Evolutionary conservation across 2,113 vertebrate species (phyloP), one percentile per base, ranked within the genome.

Genomic region (Forbesichthys agassizii): DNA sequence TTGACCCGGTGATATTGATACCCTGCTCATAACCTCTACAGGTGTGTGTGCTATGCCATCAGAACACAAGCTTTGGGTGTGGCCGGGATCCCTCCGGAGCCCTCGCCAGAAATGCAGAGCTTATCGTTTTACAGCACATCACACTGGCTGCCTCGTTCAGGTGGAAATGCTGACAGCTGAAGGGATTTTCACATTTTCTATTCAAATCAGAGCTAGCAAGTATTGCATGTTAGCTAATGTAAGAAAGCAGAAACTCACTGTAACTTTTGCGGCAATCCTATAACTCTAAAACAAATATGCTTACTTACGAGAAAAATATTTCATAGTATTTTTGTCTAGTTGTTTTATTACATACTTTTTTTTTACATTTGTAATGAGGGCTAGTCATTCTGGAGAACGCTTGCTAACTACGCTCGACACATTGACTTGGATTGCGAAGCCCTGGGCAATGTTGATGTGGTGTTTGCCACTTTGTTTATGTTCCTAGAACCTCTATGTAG

Each of bases 1-100:
- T 91, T 88, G 89, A 91, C 86, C 88, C 42, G 86, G 64, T 84
- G 89, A 87, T 87, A 90, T 88, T 86, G 88, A 89, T 87, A 89
- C 86, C 78, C 71, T 5, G 54, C 75, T 90, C 87, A 88, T 88
- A 87, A 81, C 78, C 75, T 86, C 84, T 83, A 88, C 88, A 89
- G 87, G 87, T 90, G 87, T 82, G 36, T 42, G 36, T 42, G 72
- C 80, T 6, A 18, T 33, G 77, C 47, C 69, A 42, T 75, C 77
- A 70, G 79, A 68, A 85, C 78, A 77, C 72, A 42, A 61, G 73
- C 72, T 69, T 59, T 59, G 84, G 82, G 84, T 80, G 84, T 77
- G 84, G 77, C 68, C 75, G 27, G 27, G 27, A 63, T 84, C 81
- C 75, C 63, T 47, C 0, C 77, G 84, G 83, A 78, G 64, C 63